Evolutionary conservation across 2,113 vertebrate species (phyloP).

Genomic region (Ancistrus triradiatus): DNA sequence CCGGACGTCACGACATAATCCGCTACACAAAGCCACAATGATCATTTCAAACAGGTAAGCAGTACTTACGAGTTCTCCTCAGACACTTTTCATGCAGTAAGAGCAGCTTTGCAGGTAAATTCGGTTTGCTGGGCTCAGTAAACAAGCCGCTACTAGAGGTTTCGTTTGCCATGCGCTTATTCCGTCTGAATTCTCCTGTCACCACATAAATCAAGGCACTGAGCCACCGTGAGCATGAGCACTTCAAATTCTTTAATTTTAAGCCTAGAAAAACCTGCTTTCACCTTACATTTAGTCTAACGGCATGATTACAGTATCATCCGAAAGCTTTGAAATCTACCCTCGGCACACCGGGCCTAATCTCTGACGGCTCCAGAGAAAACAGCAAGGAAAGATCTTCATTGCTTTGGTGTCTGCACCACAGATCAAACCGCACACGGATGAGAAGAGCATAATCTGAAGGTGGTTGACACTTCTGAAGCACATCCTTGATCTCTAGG

Average conservation of each 20-base stretch:
- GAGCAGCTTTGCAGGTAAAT: conserved; percentile 6
- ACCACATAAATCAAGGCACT: conserved; percentile 2
- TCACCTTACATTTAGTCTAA: not conserved
- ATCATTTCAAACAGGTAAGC: conserved; percentile 12
- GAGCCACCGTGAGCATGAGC: not conserved
- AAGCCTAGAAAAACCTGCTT: conserved; percentile 23
- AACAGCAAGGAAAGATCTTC: no score
- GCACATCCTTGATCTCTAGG: no score
- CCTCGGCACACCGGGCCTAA: conserved; percentile 20
- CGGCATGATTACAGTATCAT: conserved; percentile 20
- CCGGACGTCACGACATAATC: not conserved
- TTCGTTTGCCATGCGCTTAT: conserved; percentile 22
- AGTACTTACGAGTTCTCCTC: conserved; percentile 17
- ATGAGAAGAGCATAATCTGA: no score
- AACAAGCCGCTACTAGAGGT: conserved; percentile 16
- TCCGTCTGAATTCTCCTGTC: conserved; percentile 7
- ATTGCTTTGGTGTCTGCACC: not conserved
- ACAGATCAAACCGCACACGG: not conserved
- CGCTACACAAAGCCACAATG: conserved; percentile 1
- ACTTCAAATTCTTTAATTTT: conserved; percentile 11
- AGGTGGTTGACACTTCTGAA: no score
- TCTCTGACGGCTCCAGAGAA: conserved; percentile 21
- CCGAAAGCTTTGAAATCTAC: conserved; percentile 21
- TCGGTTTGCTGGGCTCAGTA: not conserved
- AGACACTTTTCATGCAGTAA: not conserved